Percentiles rank a stretch among this genome's conserved stretches.
phyloP scores from a whole-genome alignment of 1,140 invertebrate genomes.

The Drosophila littoralis region DNA sequence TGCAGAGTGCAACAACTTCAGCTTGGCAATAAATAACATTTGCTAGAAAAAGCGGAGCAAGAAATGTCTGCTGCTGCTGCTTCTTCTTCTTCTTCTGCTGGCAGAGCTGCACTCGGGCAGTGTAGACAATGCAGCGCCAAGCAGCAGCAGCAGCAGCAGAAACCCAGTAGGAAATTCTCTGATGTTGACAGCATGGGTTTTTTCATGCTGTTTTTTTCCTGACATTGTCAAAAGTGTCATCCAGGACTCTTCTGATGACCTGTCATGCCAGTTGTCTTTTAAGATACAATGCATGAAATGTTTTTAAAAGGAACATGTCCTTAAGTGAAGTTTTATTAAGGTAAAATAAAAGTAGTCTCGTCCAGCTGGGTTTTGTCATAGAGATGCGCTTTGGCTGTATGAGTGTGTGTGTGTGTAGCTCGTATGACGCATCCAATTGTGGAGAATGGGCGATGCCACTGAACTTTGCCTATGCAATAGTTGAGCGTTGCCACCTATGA shows the following conservation, averaged over 20 bases:
- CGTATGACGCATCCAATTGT: constrained; percentile 59
- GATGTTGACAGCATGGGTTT: not conserved
- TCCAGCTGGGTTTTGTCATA: constrained; percentile 31
- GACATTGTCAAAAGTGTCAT: too few relatives aligned
- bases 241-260: too few relatives aligned
- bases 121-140: constrained; percentile 39
- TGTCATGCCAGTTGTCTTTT: too few relatives aligned
- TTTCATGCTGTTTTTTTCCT: too few relatives aligned
- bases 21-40: constrained; percentile 59
- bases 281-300: not conserved
- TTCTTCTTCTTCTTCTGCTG: not conserved
- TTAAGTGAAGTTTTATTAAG: not conserved
- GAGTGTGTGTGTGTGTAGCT: not conserved
- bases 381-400: constrained; percentile 34
- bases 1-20: constrained; percentile 42
- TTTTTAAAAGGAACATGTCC: too few relatives aligned
- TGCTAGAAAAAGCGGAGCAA: constrained; percentile 22
- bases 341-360: too few relatives aligned
- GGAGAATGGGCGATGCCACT: constrained; percentile 53
- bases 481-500: constrained; percentile 40
- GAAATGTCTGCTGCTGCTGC: constrained; percentile 24
- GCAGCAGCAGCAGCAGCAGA: constrained; percentile 1
- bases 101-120: constrained; percentile 5
- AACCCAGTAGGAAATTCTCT: not conserved
- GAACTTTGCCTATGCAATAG: constrained; percentile 56